Base-by-base conservation (phyloP, 2,797 vertebrate species). In the Malacoraja senta region DNA sequence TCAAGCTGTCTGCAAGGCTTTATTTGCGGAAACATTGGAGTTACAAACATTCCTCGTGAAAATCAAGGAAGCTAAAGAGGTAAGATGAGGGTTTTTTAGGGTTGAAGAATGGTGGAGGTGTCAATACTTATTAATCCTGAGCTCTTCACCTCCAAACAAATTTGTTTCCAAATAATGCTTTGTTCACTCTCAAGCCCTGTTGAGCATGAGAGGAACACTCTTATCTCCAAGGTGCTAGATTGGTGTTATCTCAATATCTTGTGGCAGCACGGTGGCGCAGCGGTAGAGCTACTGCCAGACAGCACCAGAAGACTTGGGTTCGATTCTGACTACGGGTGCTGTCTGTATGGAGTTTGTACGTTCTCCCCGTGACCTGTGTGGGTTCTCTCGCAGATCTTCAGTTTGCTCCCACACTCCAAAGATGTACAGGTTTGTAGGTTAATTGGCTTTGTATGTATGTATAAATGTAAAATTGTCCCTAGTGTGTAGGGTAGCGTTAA, bases 51-150 rank as follows among this genome's bases (percentile, higher is more conserved):
- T 99, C 95, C 98, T 99, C 1, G 94, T 95, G 95, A 97, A 97
- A 94, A 98, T 99, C 94, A 96, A 95, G 0, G 97, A 99, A 0
- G 97, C 98, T 94, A 99, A 99, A 95, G 97, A 99, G 98, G 99
- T 99, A 94, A 94, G 95, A 32, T 38, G 9, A 35, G 9, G 61
- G n/a, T 24, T 29, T 44, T 53, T 80, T 26, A 35, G 19, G 2
- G 8, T 6, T 19, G 58, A 21, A 17, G 65, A 91, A 72, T 13
- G 13, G 0, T 19, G 35, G 12, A 15, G 53, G 26, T n/a, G 53
- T 26, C 12, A 38, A 74, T 74, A 8, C 35, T 53, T 76, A 15
- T 53, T 29, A 8, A 26, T 7, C 3, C 0, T 2, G 24, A 29
- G 8, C 0, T 1, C 19, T 88, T 88, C n/a, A 35, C 63, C 65